phyloP scores from a whole-genome alignment of 1,140 invertebrate genomes.

The Tetramorium alpestre region DNA sequence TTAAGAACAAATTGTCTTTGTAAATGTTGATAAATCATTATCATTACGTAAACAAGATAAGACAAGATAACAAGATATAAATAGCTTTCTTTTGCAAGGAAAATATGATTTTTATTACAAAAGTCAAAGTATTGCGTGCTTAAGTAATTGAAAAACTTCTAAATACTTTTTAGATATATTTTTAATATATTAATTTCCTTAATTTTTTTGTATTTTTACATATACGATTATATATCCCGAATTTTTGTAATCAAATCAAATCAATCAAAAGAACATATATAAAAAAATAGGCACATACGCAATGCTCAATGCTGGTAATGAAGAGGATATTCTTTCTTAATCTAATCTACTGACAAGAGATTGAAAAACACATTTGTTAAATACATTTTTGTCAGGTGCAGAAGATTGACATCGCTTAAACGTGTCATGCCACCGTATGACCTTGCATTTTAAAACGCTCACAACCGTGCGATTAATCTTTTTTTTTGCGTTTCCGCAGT shows the following conservation, averaged over 20 bases:
- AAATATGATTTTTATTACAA: neutral
- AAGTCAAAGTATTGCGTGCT: neutral
- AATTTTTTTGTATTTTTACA: neutral
- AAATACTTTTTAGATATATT: neutral
- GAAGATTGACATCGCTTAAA: neutral
- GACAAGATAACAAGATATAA: neutral
- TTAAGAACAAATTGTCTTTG: neutral
- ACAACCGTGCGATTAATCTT: neutral
- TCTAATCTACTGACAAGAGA: neutral
- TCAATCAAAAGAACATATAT: too few relatives aligned
- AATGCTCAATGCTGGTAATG: neutral
- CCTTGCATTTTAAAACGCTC: constrained; percentile 18
- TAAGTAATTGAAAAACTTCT: neutral
- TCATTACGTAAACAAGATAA: neutral
- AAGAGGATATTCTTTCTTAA: neutral
- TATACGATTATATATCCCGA: neutral
- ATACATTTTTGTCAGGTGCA: neutral
- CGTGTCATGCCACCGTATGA: too few relatives aligned
- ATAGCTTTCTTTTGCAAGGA: neutral
- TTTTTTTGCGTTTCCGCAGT: neutral
- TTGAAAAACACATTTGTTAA: neutral
- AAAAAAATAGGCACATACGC: neutral
- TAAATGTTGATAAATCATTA: neutral
- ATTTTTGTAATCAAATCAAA: too few relatives aligned
- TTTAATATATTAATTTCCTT: neutral